A percentile compares a stretch with the other conserved stretches of the same genome.
These are phyloP conservation scores for Neotoma lepida DNA, from an alignment of 2,113 vertebrate species.

Conservation along the genomic window DNA sequence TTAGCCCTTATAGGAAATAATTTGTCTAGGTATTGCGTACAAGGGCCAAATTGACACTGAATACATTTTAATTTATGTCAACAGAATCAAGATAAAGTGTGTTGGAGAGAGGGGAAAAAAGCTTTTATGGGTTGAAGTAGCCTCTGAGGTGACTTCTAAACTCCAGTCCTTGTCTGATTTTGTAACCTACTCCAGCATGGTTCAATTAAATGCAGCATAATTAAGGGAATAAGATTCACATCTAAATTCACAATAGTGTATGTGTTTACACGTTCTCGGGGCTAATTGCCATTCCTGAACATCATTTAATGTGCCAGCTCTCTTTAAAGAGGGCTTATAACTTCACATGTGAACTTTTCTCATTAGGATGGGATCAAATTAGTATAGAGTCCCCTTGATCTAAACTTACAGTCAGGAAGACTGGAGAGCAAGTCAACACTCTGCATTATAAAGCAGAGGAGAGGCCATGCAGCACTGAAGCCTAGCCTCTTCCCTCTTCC, in stretches of 20 bases:
- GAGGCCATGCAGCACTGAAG: background rate
- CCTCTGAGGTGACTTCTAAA: conserved; percentile 62
- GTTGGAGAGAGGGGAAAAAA: background rate
- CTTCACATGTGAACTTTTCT: conserved; percentile 45
- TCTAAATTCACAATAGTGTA: conserved; percentile 58
- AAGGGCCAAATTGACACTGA: conserved; percentile 43
- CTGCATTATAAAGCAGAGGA: conserved; percentile 17
- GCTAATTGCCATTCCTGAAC: conserved; percentile 61
- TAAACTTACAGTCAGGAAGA: background rate
- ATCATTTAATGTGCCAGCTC: conserved; percentile 41
- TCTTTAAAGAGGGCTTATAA: conserved; percentile 36
- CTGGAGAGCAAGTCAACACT: conserved; percentile 5
- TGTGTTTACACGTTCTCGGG: conserved; percentile 57
- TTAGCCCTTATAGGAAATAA: conserved; percentile 14
- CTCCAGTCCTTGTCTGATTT: conserved; percentile 52
- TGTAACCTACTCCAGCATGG: conserved; percentile 50
- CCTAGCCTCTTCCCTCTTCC: background rate
- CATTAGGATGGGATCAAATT: background rate
- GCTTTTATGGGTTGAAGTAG: conserved; percentile 50
- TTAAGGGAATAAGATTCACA: conserved; percentile 65
- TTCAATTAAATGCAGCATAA: conserved; percentile 62
- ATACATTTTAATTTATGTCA: conserved; percentile 64
- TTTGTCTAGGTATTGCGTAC: conserved; percentile 11
- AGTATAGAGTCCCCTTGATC: background rate
- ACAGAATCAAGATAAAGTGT: conserved; percentile 59